Conservation (phyloP, 1,140 invertebrate species). For the Temnothorax nylanderi region DNA sequence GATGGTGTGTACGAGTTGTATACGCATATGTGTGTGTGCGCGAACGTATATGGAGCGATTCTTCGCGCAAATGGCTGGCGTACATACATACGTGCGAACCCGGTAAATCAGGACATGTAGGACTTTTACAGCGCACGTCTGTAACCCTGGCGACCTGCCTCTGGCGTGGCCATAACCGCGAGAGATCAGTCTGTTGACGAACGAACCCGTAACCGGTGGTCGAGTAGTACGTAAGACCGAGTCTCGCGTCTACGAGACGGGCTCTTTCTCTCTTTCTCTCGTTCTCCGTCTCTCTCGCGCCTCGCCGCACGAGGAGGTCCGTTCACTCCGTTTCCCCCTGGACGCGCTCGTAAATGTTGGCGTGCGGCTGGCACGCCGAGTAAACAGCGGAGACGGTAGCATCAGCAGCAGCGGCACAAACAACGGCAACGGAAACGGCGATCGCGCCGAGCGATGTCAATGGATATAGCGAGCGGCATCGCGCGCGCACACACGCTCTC, state of each 20-base stretch:
- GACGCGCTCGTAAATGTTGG: conserved; percentile 60
- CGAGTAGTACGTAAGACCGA: conserved; percentile 31
- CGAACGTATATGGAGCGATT: conserved; percentile 28
- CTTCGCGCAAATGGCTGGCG: neutral
- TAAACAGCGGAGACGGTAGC: conserved; percentile 68
- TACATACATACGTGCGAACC: conserved; percentile 59
- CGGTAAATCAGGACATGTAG: conserved; percentile 66
- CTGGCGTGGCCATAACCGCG: conserved; percentile 51
- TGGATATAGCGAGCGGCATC: conserved; percentile 72
- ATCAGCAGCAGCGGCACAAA: conserved; percentile 62
- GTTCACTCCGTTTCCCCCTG: conserved; percentile 65
- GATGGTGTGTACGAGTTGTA: neutral
- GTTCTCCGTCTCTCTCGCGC: conserved; percentile 29
- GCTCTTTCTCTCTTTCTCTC: neutral
- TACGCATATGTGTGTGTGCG: neutral
- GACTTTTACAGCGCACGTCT: conserved; percentile 65
- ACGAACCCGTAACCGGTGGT: neutral
- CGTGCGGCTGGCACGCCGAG: conserved; percentile 67
- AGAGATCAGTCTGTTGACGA: conserved; percentile 50
- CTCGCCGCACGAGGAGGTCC: conserved; percentile 56
- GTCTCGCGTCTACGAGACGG: conserved; percentile 9
- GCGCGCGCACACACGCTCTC: conserved; percentile 60
- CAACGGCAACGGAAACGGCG: conserved; percentile 32
- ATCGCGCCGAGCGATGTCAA: conserved; percentile 65
- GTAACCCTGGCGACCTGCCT: conserved; percentile 60